Evolutionary conservation across 2,888 invertebrate species (phyloP).

Genomic region (Hyposoter didymator): DNA sequence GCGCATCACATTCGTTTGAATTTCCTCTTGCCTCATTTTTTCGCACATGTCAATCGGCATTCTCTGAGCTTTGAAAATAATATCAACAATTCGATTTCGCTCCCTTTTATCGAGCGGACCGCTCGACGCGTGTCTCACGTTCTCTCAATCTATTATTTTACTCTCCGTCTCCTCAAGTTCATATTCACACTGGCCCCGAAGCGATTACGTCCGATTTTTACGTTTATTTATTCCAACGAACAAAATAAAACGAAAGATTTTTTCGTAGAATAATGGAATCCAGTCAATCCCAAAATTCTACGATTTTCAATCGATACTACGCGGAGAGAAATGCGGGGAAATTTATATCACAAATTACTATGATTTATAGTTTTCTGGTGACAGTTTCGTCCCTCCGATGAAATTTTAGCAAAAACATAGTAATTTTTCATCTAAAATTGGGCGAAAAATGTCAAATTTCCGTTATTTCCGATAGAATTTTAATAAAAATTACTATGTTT

Average conservation of each 20-base stretch:
- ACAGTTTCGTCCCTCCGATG: no score
- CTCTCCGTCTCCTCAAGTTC: slow-evolving; percentile 40
- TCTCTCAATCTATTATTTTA: slow-evolving; percentile 36
- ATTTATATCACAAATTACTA: no score
- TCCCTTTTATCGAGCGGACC: slow-evolving; percentile 9
- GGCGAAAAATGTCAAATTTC: no score
- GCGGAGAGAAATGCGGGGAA: no score
- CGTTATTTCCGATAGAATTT: no score
- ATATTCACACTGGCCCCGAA: slow-evolving; percentile 11
- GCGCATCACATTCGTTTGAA: slow-evolving; percentile 59
- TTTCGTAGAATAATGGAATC: neutral
- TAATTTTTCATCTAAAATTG: no score
- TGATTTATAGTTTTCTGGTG: no score
- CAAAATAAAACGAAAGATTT: neutral
- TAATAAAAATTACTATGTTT: no score
- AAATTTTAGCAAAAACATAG: no score
- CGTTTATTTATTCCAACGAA: neutral
- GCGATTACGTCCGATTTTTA: neutral
- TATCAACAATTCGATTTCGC: slow-evolving; percentile 28
- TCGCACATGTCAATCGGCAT: slow-evolving; percentile 58
- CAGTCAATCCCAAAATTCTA: neutral
- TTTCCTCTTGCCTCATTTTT: slow-evolving; percentile 43
- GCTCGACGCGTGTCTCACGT: slow-evolving; percentile 45
- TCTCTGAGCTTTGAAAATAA: slow-evolving; percentile 19
- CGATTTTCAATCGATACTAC: no score